A percentile compares a stretch with the other conserved stretches of the same genome.
Conservation (phyloP, 2,797 vertebrate species). For the Eurystomus glaucurus region DNA sequence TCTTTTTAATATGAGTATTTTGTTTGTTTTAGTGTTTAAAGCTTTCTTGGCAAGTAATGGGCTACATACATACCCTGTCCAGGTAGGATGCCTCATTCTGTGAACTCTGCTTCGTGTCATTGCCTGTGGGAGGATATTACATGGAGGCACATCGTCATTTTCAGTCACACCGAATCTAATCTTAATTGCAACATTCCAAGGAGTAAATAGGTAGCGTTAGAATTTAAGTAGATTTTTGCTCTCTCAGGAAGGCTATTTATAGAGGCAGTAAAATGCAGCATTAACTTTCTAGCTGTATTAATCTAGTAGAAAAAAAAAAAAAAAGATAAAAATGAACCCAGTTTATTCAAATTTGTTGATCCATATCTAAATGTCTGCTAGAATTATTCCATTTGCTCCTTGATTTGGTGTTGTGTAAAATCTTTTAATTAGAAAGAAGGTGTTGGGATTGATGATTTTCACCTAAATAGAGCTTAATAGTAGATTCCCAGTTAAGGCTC, state of each 20-base stretch:
- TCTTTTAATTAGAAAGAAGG: constrained; percentile 53
- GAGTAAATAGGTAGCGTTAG: constrained; percentile 22
- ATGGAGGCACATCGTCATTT: constrained; percentile 37
- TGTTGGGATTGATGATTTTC: constrained; percentile 34
- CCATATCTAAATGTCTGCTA: constrained; percentile 35
- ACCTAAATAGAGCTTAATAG: constrained; percentile 34
- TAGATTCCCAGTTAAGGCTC: constrained; percentile 31
- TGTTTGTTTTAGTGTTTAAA: neutral
- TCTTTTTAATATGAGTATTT: neutral
- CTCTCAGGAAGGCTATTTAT: constrained; percentile 29
- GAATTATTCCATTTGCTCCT: constrained; percentile 31
- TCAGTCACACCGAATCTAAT: neutral
- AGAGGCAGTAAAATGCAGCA: constrained; percentile 31
- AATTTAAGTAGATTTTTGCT: constrained; percentile 25
- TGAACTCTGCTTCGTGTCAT: neutral
- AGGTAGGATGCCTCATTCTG: constrained; percentile 46
- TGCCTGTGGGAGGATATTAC: constrained; percentile 72
- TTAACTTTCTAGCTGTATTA: constrained; percentile 29
- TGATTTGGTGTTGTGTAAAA: constrained; percentile 50
- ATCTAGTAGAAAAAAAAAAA: neutral
- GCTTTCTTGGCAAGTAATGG: neutral
- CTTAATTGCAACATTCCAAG: constrained; percentile 35
- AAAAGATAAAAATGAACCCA: neutral
- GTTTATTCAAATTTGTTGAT: constrained; percentile 50
- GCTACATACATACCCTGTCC: constrained; percentile 71